A percentile compares a stretch with the other conserved stretches of the same genome.
phyloP scores from a whole-genome alignment of 64 coral and sea anemone genomes.

The Orbicella faveolata region DNA sequence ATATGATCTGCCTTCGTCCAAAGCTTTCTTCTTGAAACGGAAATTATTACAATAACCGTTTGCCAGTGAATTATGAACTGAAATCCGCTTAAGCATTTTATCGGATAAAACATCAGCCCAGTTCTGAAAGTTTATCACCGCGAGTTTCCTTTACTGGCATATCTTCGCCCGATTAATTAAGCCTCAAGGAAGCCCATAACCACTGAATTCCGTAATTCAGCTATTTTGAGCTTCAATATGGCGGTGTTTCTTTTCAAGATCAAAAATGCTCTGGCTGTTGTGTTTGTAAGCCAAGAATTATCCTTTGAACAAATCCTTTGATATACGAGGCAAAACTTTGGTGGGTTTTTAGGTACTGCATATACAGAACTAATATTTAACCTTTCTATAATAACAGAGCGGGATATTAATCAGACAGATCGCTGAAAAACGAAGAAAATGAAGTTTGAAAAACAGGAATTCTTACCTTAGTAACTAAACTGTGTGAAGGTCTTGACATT shows the following conservation, averaged over 20 bases:
- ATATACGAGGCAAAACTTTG: background rate
- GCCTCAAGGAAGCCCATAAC: background rate
- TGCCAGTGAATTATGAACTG: background rate
- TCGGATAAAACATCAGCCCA: background rate
- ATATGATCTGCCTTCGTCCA: background rate
- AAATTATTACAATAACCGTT: background rate
- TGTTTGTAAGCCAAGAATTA: background rate
- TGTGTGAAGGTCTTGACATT: slow-evolving; percentile 3
- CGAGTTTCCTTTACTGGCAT: background rate
- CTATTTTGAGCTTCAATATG: background rate
- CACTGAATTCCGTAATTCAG: background rate
- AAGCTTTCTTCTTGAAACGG: background rate
- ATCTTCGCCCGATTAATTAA: background rate
- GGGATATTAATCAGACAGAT: background rate
- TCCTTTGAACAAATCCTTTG: background rate
- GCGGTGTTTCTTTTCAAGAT: background rate
- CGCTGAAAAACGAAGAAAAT: background rate
- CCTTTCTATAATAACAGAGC: too few species aligned
- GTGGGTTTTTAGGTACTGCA: background rate
- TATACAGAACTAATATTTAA: background rate
- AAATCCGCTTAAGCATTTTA: background rate
- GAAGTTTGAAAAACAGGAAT: background rate
- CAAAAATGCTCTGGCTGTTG: background rate
- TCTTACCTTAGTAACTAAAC: background rate
- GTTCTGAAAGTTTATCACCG: background rate